Percentiles rank a stretch among this genome's conserved stretches.
phyloP scores from a whole-genome alignment of 1,140 invertebrate species.

The Chironomus striatipennis region DNA sequence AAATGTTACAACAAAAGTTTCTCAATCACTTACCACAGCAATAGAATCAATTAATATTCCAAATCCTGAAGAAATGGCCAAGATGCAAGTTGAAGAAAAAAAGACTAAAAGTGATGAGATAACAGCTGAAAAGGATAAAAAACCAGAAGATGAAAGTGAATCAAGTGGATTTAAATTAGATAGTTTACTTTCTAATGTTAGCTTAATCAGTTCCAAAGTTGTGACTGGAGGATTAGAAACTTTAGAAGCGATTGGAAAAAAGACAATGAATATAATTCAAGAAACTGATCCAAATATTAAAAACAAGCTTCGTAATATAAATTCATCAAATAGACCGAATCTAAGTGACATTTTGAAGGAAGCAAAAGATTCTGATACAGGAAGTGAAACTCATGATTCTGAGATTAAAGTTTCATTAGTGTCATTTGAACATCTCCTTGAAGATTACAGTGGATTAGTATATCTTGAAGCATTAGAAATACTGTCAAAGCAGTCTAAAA shows the following conservation, averaged over 20 bases:
- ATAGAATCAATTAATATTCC: conserved; percentile 70
- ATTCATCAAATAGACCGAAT: conserved; percentile 31
- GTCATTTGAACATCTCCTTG: conserved; percentile 74
- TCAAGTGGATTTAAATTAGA: conserved; percentile 39
- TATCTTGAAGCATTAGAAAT: conserved; percentile 86
- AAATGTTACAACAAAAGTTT: conserved; percentile 67
- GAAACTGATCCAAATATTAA: conserved; percentile 80
- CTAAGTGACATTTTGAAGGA: conserved; percentile 62
- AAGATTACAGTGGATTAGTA: conserved; percentile 80
- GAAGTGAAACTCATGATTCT: conserved; percentile 46
- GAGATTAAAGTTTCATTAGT: conserved; percentile 50
- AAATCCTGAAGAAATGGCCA: conserved; percentile 63
- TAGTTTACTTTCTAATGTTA: conserved; percentile 56
- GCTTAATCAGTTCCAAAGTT: conserved; percentile 63
- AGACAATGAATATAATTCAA: conserved; percentile 86
- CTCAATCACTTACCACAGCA: conserved; percentile 63
- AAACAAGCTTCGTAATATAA: conserved; percentile 48
- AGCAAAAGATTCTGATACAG: conserved; percentile 70
- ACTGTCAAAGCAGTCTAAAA: conserved; percentile 71
- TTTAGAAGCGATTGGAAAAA: conserved; percentile 83
- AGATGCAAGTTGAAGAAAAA: conserved; percentile 39
- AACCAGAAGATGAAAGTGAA: background rate
- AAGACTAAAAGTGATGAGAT: conserved; percentile 24
- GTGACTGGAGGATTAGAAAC: conserved; percentile 78
- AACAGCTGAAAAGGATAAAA: conserved; percentile 25